Evolutionary conservation across 2,113 vertebrate species (phyloP).

Genomic region (Neofelis nebulosa): DNA sequence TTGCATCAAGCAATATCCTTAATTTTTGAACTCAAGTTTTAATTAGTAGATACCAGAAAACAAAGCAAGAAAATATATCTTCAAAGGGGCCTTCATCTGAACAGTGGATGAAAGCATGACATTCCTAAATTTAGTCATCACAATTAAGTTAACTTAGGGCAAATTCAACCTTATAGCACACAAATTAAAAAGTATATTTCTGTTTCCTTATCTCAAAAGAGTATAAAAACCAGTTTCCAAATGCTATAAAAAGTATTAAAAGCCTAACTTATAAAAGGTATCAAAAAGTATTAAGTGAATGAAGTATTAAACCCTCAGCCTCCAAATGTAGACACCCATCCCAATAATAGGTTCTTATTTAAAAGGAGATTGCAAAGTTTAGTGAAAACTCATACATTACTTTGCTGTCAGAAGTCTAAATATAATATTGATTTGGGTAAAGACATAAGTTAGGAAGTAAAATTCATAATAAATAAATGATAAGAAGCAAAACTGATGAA

Average conservation of each 20-base stretch:
- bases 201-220: neutral
- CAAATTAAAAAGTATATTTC: neutral
- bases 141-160: neutral
- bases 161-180: neutral
- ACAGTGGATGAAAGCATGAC: neutral
- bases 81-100: neutral
- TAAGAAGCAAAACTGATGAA: neutral
- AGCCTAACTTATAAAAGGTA: neutral
- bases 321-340: neutral
- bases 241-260: neutral
- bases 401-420: neutral
- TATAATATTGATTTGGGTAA: neutral
- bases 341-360: neutral
- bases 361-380: neutral
- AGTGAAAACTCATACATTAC: neutral
- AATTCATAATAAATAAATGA: neutral
- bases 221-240: neutral
- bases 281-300: neutral
- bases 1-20: conserved; percentile 59
- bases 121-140: neutral
- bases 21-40: conserved; percentile 39
- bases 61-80: conserved; percentile 46
- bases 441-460: conserved; percentile 1
- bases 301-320: neutral
- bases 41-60: neutral